phyloP scores from a whole-genome alignment of 1,140 invertebrate species.

The Coenobita brevimanus region DNA sequence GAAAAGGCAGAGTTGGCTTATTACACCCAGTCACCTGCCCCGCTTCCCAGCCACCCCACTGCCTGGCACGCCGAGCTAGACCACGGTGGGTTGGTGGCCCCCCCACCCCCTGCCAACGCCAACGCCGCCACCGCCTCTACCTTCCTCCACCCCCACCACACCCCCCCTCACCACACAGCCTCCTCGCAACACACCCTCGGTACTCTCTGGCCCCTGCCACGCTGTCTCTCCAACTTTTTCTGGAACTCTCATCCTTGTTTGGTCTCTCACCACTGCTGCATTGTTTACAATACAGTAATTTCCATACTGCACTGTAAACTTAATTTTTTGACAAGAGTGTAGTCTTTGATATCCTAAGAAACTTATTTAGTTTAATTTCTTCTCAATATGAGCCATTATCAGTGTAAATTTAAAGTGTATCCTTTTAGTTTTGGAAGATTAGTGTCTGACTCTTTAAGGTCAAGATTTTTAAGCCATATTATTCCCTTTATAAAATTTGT shows the following conservation, averaged over 20 bases:
- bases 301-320: no score
- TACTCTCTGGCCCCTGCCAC: slow-evolving; percentile 37
- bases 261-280: background rate
- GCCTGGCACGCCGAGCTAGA: slow-evolving; percentile 79
- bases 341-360: no score
- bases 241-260: background rate
- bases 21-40: slow-evolving; percentile 78
- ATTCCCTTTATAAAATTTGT: no score
- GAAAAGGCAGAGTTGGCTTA: slow-evolving; percentile 76
- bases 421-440: no score
- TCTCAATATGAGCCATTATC: no score
- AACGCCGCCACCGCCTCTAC: slow-evolving; percentile 80
- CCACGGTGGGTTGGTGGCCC: slow-evolving; percentile 73
- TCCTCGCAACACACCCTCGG: slow-evolving; percentile 62
- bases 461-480: no score
- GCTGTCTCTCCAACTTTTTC: background rate
- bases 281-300: no score
- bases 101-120: slow-evolving; percentile 71
- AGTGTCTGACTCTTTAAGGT: no score
- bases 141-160: slow-evolving; percentile 76
- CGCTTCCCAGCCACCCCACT: slow-evolving; percentile 76
- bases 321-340: no score
- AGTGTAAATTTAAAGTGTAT: no score
- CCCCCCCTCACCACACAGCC: slow-evolving; percentile 74
- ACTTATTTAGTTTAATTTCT: no score